phyloP scores from a whole-genome alignment of 2,888 invertebrate genomes.

The Poecilus cupreus region DNA sequence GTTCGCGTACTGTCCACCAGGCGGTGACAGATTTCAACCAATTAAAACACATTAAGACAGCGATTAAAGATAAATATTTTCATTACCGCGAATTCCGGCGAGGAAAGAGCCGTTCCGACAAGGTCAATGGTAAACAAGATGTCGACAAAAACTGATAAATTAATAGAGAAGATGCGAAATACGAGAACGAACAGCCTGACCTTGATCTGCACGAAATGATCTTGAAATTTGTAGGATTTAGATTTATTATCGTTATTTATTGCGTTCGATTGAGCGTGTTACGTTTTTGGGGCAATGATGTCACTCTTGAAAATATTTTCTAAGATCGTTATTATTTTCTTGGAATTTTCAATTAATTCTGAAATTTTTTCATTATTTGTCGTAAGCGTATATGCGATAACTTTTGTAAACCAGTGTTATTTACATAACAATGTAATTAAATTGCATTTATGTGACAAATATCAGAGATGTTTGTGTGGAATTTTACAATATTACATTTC shows the following conservation, averaged over 20 bases:
- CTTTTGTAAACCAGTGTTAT: too few relatives aligned
- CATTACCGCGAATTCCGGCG: slow-evolving; percentile 39
- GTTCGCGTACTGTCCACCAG: background rate
- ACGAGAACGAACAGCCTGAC: background rate
- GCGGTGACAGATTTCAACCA: slow-evolving; percentile 42
- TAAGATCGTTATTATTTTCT: too few relatives aligned
- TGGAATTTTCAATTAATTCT: too few relatives aligned
- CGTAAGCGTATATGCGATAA: too few relatives aligned
- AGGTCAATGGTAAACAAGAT: slow-evolving; percentile 51
- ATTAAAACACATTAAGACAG: slow-evolving; percentile 49
- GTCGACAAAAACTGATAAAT: slow-evolving; percentile 39
- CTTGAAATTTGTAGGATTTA: slow-evolving; percentile 8
- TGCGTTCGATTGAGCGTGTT: background rate
- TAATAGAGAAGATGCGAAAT: slow-evolving; percentile 47
- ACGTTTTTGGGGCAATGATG: too few relatives aligned
- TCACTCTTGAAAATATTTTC: too few relatives aligned
- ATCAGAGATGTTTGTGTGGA: too few relatives aligned
- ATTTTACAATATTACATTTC: too few relatives aligned
- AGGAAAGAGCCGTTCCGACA: slow-evolving; percentile 25
- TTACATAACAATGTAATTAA: too few relatives aligned
- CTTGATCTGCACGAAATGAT: background rate
- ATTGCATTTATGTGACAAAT: too few relatives aligned
- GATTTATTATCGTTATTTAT: slow-evolving; percentile 16
- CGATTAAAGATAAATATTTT: slow-evolving; percentile 53
- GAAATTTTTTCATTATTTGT: too few relatives aligned